Evolutionary conservation across 1,140 invertebrate genomes (phyloP), one percentile per base, ranked within the genome.

Genomic region (Pseudomyrmex pallidus): DNA sequence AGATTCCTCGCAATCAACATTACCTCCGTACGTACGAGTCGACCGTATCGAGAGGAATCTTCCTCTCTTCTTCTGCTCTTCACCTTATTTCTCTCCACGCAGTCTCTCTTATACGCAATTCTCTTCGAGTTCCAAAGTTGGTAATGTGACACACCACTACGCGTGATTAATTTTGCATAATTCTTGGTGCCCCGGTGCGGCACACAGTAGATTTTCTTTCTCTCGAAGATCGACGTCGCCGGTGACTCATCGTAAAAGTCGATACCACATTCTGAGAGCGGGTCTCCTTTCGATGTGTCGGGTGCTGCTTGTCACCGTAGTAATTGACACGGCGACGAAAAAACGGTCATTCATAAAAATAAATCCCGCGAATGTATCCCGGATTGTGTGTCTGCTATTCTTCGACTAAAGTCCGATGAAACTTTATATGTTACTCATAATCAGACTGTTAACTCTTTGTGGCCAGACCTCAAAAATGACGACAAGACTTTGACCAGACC

Each of bases 1-100:
- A 35, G 83, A 91, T 91, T 90, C 89, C 88, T 70, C 46, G 85
- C 90, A 91, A 91, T 91, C 90, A 90, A 90, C 90, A 82, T 91
- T 90, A 85, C 88, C 85, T 57, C 62, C 76, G 63, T 72, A 82
- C 22, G 67, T 25, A 25, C 2, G 3, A 25, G 67, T 67, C 85
- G 61, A 72, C 5, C 64, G 76, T 77, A 82, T 73, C n/a, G 73
- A 87, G 77, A 77, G 72, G 57, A 73, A 88, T 87, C 72, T 64
- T 78, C 54, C 44, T 13, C 50, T 48, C 72, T 64, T 78, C 59
- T 56, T 13, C 50, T 48, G 67, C 62, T 62, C 59, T 70, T 22
- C 56, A 68, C 54, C 22, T 63, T 52, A 20, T 74, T 59, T 15
- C 13, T 12, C 15, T 25, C 46, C 50, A 12, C 50, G 50, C 50